Conservation (phyloP, 2,888 invertebrate genomes). For the Amphipoea oculea region DNA sequence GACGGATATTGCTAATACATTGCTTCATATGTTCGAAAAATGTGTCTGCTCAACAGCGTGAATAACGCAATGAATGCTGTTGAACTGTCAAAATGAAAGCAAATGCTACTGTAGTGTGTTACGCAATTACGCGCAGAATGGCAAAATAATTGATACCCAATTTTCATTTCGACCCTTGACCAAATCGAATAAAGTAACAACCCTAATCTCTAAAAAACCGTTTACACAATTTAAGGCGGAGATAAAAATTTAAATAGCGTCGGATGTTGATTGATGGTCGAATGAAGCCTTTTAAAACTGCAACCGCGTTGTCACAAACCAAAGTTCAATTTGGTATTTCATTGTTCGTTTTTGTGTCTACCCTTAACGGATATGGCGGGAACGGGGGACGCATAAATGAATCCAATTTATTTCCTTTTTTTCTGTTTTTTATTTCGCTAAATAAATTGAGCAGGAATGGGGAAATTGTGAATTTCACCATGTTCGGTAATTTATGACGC, state of each 20-base stretch:
- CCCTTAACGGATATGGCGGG: constrained; percentile 76
- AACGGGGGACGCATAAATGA: constrained; percentile 83
- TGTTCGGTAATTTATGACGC: constrained; percentile 57
- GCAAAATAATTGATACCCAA: too few species aligned
- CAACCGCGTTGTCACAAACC: constrained; percentile 79
- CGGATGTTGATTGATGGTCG: constrained; percentile 82
- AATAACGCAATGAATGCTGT: too few species aligned
- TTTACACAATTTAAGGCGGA: constrained; percentile 69
- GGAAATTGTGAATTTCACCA: constrained; percentile 57
- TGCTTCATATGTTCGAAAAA: too few species aligned
- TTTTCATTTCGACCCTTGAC: too few species aligned
- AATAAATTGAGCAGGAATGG: constrained; percentile 65
- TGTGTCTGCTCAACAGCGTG: too few species aligned
- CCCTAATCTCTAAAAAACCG: constrained; percentile 30
- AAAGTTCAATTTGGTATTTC: constrained; percentile 85
- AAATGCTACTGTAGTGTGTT: too few species aligned
- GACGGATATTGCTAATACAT: too few species aligned
- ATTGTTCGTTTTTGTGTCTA: constrained; percentile 84
- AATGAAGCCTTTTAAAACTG: constrained; percentile 77
- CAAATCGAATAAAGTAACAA: not conserved
- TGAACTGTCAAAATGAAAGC: too few species aligned
- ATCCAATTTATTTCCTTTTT: constrained; percentile 83
- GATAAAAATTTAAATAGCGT: constrained; percentile 70
- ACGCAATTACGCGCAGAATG: too few species aligned
- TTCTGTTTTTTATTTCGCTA: constrained; percentile 72